Evolutionary conservation across 1,140 invertebrate species (phyloP).

Genomic region (Eumaeus atala): DNA sequence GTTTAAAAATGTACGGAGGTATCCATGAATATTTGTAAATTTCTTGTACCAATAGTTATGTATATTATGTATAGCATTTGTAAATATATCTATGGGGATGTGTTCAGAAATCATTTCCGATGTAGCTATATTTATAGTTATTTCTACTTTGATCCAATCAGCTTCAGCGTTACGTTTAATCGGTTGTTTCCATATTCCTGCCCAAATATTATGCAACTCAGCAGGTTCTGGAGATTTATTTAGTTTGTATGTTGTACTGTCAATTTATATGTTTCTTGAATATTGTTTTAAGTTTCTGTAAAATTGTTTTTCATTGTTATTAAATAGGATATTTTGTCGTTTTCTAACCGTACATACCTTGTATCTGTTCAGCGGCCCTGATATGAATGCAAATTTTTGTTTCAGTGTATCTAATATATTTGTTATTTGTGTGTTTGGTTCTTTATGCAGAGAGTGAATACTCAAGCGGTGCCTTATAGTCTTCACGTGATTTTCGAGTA

Average conservation of each 20-base stretch:
- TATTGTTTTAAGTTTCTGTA: slow-evolving; percentile 17
- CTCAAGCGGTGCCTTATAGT: slow-evolving; percentile 19
- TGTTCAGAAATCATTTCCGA: not conserved
- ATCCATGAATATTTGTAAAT: slow-evolving; percentile 15
- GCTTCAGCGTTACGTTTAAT: not conserved
- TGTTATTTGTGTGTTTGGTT: slow-evolving; percentile 17
- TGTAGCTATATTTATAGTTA: not conserved
- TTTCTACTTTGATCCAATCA: not conserved
- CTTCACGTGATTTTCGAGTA: slow-evolving; percentile 11
- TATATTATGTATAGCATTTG: slow-evolving; percentile 12
- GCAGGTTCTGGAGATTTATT: not conserved
- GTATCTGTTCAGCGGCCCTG: slow-evolving; percentile 19
- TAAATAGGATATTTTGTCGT: slow-evolving; percentile 25
- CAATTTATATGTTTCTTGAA: slow-evolving; percentile 2
- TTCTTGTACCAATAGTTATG: slow-evolving; percentile 21
- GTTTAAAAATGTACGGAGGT: slow-evolving; percentile 8
- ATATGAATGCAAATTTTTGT: slow-evolving; percentile 25
- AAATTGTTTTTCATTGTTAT: slow-evolving; percentile 27
- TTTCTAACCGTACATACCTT: slow-evolving; percentile 22
- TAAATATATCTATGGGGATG: not conserved
- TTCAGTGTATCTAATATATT: slow-evolving; percentile 28
- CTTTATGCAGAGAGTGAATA: slow-evolving; percentile 23
- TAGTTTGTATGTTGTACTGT: not conserved
- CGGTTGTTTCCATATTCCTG: not conserved
- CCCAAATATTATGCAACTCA: not conserved